phyloP scores from a whole-genome alignment of 2,797 vertebrate genomes.

The Sarcoramphus papa region DNA sequence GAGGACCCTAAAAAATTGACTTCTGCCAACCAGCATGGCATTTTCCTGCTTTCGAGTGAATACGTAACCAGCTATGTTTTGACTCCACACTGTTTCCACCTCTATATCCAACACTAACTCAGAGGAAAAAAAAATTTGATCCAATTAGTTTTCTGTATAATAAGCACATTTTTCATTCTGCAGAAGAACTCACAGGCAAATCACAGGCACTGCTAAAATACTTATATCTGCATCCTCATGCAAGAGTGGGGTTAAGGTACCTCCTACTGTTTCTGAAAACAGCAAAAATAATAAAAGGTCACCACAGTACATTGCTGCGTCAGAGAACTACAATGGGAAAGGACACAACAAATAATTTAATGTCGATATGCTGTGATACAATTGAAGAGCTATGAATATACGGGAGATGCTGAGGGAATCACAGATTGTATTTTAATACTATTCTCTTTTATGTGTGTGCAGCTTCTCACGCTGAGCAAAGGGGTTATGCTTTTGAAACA shows the following conservation, averaged over 20 bases:
- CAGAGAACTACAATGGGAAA: not conserved
- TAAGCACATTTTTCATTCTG: not conserved
- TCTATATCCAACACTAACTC: not conserved
- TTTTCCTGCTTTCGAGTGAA: not conserved
- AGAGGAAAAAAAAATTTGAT: not conserved
- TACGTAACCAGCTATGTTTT: not conserved
- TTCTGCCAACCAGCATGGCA: not conserved
- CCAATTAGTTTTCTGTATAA: not conserved
- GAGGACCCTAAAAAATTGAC: not conserved
- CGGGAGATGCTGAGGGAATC: not conserved
- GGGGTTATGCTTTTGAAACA: not conserved
- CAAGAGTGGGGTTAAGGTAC: not conserved
- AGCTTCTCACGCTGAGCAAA: not conserved
- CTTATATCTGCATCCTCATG: not conserved
- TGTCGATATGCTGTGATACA: not conserved
- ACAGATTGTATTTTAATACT: not conserved
- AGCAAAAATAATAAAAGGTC: not conserved
- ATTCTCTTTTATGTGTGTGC: not conserved
- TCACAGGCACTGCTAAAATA: not conserved
- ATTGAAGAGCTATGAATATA: not conserved
- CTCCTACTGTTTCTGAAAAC: not conserved
- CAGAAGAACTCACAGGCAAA: not conserved
- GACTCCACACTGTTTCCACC: not conserved
- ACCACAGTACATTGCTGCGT: not conserved
- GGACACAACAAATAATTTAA: not conserved